Evolutionary conservation across 2,888 invertebrate species (phyloP).

Genomic region (Leptarthrus brevirostris): DNA sequence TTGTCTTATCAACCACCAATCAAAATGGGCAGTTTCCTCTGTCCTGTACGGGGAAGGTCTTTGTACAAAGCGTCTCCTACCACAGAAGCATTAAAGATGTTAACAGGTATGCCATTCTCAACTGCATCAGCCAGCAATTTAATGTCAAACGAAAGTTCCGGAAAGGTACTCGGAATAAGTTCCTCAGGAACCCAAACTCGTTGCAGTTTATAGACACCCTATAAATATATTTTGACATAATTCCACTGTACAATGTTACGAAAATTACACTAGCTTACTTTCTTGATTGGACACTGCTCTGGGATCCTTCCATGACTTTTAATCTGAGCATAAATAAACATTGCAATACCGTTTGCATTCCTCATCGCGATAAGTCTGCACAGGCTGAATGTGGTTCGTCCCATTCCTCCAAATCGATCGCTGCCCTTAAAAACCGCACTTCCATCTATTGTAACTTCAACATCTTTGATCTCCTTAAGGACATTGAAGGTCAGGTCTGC

Average conservation of each 20-base stretch:
- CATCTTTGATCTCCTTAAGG: neutral
- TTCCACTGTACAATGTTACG: neutral
- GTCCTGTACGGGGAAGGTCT: neutral
- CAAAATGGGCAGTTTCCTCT: neutral
- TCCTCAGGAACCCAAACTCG: constrained; percentile 22
- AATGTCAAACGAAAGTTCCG: constrained; percentile 5
- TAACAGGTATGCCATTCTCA: neutral
- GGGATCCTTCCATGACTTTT: constrained; percentile 24
- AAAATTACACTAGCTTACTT: neutral
- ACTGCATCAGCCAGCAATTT: neutral
- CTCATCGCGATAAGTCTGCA: neutral
- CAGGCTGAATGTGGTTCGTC: neutral
- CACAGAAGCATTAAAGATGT: constrained; percentile 5
- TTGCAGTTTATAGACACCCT: constrained; percentile 2
- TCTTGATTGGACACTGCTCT: constrained; percentile 6
- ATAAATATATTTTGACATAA: neutral
- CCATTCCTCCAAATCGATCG: neutral
- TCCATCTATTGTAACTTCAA: constrained; percentile 8
- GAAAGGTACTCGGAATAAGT: constrained; percentile 17
- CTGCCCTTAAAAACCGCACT: neutral
- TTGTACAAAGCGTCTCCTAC: neutral
- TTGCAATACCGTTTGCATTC: constrained; percentile 8
- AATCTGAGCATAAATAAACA: constrained; percentile 13
- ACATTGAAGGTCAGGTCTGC: constrained; percentile 2
- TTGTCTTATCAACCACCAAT: too few relatives aligned